Evolutionary conservation across 2,113 vertebrate genomes (phyloP), one percentile per base, ranked within the genome.

Genomic region (Campylomormyrus tamandua): DNA sequence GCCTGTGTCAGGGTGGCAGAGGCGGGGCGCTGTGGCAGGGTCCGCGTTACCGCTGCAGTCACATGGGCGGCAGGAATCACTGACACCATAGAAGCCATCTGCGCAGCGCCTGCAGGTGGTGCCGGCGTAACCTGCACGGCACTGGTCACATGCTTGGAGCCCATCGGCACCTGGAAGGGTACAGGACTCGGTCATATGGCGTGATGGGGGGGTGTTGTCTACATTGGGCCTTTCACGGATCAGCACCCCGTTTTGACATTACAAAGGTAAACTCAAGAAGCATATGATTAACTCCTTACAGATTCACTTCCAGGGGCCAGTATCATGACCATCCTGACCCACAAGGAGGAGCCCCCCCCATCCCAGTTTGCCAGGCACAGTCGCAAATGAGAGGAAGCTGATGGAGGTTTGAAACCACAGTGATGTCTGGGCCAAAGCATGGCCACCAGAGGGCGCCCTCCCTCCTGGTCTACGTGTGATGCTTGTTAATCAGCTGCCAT

Each of bases 11-110:
- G 96, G 95, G 87, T 92, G 91, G 91, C 97, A 98, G 86, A 96
- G 89, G 52, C 93, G 46, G 5, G 95, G 96, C 0, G 92, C 93
- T 62, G 39, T 93, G 1, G 0, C 80, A 0, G 93, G 93, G 80
- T 96, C 95, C 83, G 95, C 96, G 0, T 98, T 97, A 21, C 96
- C 95, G 0, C 94, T 95, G 93, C 97, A 98, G 0, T 95, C 52
- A 8, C 97, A 98, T 0, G 89, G 92, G 3, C 93, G 46, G 0
- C 97, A 98, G 94, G 97, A 95, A 93, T 96, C 97, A 95, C 97
- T 96, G 0, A 95, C 95, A 91, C 96, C 96, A 93, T 96, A 97
- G 95, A 95, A 97, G 87, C 97, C 97, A 0, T 93, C 91, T 58
- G 91, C 93, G 50, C 97, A 97, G 11, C 80, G 91, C 90, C 95